A percentile compares a stretch with the other conserved stretches of the same genome.
Evolutionary conservation across 2,113 vertebrate genomes (phyloP).

Genomic region (Numenius arquata): DNA sequence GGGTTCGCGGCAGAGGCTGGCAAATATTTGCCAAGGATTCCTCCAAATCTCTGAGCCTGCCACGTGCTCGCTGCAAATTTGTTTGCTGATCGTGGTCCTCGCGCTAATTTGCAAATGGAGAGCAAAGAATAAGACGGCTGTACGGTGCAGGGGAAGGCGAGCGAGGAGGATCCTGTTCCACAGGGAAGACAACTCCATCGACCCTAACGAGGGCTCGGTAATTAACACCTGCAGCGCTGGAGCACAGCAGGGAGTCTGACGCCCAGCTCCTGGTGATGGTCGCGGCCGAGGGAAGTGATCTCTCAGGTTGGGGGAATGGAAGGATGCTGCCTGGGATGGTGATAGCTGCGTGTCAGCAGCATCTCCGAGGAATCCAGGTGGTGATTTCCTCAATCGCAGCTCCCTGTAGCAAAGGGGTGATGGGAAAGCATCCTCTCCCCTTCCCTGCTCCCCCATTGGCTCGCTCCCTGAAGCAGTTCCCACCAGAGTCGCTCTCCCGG

Average conservation of each 20-base stretch:
- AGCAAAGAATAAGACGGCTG: neutral
- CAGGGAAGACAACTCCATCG: rapidly evolving
- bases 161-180: neutral
- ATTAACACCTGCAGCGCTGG: neutral
- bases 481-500: neutral
- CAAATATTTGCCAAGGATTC: slow-evolving; percentile 67
- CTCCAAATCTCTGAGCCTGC: slow-evolving; percentile 10
- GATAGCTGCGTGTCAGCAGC: neutral
- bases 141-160: rapidly evolving
- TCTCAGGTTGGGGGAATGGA: neutral
- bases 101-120: slow-evolving; percentile 11
- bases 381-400: neutral
- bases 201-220: neutral
- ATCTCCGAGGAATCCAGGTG: neutral
- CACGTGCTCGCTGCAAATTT: slow-evolving; percentile 1
- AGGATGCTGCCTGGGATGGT: neutral
- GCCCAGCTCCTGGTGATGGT: neutral
- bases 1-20: neutral
- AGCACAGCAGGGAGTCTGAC: neutral
- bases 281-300: neutral
- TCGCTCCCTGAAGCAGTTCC: neutral
- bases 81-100: slow-evolving; percentile 35
- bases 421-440: neutral
- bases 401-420: neutral
- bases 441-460: neutral